These are phyloP conservation scores for Blastobasis adustella DNA, from an alignment of 2,888 invertebrate species.

Conservation along the genomic window DNA sequence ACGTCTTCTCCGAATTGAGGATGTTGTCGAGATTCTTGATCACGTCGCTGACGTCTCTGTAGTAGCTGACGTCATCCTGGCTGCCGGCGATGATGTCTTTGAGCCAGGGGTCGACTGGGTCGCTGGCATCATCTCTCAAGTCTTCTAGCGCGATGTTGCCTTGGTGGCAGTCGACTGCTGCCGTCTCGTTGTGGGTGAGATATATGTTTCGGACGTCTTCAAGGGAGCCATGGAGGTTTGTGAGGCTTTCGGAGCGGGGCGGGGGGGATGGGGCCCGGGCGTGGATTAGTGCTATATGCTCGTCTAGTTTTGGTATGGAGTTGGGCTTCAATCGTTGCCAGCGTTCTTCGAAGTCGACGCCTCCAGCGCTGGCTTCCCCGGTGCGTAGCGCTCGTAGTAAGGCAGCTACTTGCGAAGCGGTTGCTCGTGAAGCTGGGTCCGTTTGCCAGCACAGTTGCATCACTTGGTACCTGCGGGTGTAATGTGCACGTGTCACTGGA, in stretches of 20 bases:
- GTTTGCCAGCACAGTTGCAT: conserved; percentile 83
- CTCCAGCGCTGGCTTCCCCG: conserved; percentile 34
- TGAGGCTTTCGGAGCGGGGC: conserved; percentile 71
- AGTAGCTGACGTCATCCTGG: conserved; percentile 76
- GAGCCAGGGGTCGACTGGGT: conserved; percentile 75
- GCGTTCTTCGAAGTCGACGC: conserved; percentile 79
- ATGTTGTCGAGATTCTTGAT: conserved; percentile 79
- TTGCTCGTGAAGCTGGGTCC: conserved; percentile 38
- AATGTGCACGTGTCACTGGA: background rate
- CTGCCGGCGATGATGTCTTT: conserved; percentile 74
- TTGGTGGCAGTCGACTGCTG: conserved; percentile 56
- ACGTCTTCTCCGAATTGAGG: conserved; percentile 76
- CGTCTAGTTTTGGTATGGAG: conserved; percentile 73
- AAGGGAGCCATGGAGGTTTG: conserved; percentile 81
- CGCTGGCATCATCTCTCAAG: conserved; percentile 48
- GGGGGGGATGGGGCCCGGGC: conserved; percentile 51
- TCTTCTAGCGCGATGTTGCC: conserved; percentile 53
- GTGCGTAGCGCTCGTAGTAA: conserved; percentile 56
- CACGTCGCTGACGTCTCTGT: conserved; percentile 76
- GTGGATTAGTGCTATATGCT: conserved; percentile 63
- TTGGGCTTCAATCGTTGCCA: conserved; percentile 84
- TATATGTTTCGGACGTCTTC: conserved; percentile 73
- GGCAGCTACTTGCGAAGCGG: conserved; percentile 53
- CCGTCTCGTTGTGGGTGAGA: conserved; percentile 59
- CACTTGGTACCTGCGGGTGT: conserved; percentile 75